These are phyloP conservation scores for Thomomys bottae DNA, from an alignment of 2,113 vertebrate genomes.

Conservation along the genomic window DNA sequence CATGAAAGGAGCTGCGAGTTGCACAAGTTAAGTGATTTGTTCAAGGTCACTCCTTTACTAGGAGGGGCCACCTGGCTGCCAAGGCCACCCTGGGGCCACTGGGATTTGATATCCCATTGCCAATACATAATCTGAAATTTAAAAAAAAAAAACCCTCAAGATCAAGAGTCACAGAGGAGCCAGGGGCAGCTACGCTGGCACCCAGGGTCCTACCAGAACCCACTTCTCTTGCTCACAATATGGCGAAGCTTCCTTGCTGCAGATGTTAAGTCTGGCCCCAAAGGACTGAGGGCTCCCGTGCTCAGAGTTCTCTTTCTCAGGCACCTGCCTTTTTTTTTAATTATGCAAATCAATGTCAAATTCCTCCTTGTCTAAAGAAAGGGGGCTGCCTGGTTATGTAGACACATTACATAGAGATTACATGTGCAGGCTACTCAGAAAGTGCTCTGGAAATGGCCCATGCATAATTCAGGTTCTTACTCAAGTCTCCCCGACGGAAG, in stretches of 20 bases:
- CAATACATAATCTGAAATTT: neutral
- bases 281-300: neutral
- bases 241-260: neutral
- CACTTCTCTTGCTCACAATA: neutral
- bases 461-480: neutral
- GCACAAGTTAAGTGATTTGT: slow-evolving; percentile 48
- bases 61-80: slow-evolving; percentile 41
- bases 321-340: neutral
- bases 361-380: neutral
- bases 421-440: neutral
- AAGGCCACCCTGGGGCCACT: slow-evolving; percentile 43
- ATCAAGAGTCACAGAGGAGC: neutral
- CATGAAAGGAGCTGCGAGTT: slow-evolving; percentile 51
- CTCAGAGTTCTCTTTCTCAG: neutral
- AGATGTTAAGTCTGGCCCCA: neutral
- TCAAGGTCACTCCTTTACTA: slow-evolving; percentile 37
- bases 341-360: neutral
- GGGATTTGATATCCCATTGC: neutral
- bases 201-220: neutral
- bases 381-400: neutral
- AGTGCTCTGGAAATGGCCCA: slow-evolving; percentile 57
- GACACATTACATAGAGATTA: rapidly evolving
- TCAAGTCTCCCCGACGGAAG: neutral
- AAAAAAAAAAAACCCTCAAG: neutral
- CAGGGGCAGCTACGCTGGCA: neutral